A percentile compares a stretch with the other conserved stretches of the same genome.
Evolutionary conservation across 2,113 vertebrate genomes (phyloP).

Genomic region (Dolichotis patagonum): DNA sequence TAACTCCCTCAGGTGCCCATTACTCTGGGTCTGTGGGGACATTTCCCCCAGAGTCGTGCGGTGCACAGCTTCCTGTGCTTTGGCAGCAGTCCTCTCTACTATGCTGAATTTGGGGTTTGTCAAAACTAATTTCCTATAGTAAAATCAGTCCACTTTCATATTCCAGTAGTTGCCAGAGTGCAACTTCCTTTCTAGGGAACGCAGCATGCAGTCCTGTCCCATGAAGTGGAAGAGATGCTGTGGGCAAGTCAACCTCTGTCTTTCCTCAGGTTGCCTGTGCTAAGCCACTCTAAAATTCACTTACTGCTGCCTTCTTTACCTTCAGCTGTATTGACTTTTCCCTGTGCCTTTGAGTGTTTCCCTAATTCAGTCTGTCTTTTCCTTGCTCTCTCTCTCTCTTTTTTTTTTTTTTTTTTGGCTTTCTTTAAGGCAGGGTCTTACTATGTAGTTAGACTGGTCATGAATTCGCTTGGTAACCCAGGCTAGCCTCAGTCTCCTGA

Average conservation of each 20-base stretch:
- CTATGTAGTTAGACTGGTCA: background rate
- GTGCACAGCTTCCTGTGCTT: background rate
- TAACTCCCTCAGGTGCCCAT: background rate
- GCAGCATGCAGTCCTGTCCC: background rate
- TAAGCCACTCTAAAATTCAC: conserved; percentile 1
- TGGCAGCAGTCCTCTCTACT: background rate
- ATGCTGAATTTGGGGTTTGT: background rate
- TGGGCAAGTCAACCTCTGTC: background rate
- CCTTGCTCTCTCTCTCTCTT: background rate
- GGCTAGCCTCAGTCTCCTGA: background rate
- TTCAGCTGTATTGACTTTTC: background rate
- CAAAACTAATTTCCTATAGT: conserved; percentile 4
- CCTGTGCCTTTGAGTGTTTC: conserved; percentile 1
- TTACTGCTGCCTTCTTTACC: conserved; percentile 11
- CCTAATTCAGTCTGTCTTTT: background rate
- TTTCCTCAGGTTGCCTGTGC: background rate
- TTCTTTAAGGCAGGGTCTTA: background rate
- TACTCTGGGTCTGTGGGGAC: background rate
- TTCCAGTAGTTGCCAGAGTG: background rate
- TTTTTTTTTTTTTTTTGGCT: background rate
- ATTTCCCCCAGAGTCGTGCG: background rate
- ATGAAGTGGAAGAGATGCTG: background rate
- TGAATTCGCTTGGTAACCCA: background rate
- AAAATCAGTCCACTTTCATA: background rate
- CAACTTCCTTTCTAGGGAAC: background rate